Evolutionary conservation across 53 echinoderm and acorn worm genomes (phyloP).

Genomic region (Stichopus horrens): DNA sequence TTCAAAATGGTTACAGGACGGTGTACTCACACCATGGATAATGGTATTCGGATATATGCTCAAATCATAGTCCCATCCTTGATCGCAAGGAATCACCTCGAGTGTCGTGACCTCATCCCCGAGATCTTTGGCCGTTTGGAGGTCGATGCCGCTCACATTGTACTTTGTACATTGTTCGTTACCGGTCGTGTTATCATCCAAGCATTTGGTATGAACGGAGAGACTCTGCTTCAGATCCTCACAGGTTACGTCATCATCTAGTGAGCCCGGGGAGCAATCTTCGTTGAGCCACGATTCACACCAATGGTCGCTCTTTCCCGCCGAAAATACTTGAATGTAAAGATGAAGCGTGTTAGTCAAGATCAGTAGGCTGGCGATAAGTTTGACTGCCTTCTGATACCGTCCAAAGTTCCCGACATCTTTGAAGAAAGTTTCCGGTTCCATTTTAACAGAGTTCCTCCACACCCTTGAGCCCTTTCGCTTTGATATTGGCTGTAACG

Average conservation of each 20-base stretch:
- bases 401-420: not conserved
- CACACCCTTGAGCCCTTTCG: no score
- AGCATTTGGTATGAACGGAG: not conserved
- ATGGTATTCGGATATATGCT: conserved; percentile 3
- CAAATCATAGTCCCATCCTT: conserved; percentile 34
- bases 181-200: not conserved
- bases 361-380: not conserved
- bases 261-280: not conserved
- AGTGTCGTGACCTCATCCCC: not conserved
- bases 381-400: not conserved
- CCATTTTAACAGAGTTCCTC: not conserved
- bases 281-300: conserved; percentile 4
- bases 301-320: conserved; percentile 36
- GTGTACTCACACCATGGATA: conserved; percentile 1
- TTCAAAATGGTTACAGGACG: not conserved
- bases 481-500: no score
- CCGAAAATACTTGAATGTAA: conserved; percentile 17
- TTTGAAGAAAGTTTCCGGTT: not conserved
- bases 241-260: not conserved
- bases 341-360: not conserved
- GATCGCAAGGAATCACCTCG: not conserved
- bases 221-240: conserved; percentile 9
- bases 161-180: conserved; percentile 16
- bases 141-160: conserved; percentile 5
- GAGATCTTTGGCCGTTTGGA: conserved; percentile 13